A percentile compares a stretch with the other conserved stretches of the same genome.
Evolutionary conservation across 2,888 invertebrate species (phyloP).

Genomic region (Euplagia quadripunctaria): DNA sequence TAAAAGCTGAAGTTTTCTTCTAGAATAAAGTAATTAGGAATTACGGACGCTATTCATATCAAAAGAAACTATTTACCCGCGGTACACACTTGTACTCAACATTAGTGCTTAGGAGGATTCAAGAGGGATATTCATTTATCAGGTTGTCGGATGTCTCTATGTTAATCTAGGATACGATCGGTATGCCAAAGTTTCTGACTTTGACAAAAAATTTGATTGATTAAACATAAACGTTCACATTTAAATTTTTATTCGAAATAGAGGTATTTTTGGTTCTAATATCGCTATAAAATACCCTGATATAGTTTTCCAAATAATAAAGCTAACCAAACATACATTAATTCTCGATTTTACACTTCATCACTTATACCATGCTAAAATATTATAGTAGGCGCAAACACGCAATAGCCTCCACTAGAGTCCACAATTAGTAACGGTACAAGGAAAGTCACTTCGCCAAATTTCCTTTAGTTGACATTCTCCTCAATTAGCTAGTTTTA

Average conservation of each 20-base stretch:
- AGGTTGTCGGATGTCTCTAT: not conserved
- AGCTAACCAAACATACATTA: not conserved
- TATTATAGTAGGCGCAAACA: constrained; percentile 54
- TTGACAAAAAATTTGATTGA: too few species aligned
- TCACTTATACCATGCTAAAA: constrained; percentile 26
- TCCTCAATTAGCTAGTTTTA: constrained; percentile 62
- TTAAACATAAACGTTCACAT: too few species aligned
- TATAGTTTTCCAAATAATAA: not conserved
- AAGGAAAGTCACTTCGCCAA: constrained; percentile 71
- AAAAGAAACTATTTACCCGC: too few species aligned
- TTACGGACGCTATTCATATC: too few species aligned
- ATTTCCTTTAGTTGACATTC: constrained; percentile 59
- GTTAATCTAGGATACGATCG: not conserved
- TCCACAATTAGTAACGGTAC: constrained; percentile 58
- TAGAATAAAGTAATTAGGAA: not conserved
- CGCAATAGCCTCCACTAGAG: constrained; percentile 57
- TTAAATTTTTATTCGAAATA: not conserved
- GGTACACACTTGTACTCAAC: too few species aligned
- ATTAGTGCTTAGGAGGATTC: too few species aligned
- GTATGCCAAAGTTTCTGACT: not conserved
- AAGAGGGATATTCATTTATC: too few species aligned
- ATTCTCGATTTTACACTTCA: constrained; percentile 20
- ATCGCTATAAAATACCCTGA: not conserved
- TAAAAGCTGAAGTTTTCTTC: not conserved
- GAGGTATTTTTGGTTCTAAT: not conserved